Evolutionary conservation across 2,888 invertebrate genomes (phyloP), one percentile per base, ranked within the genome.

Genomic region (Brachylomia viminalis): DNA sequence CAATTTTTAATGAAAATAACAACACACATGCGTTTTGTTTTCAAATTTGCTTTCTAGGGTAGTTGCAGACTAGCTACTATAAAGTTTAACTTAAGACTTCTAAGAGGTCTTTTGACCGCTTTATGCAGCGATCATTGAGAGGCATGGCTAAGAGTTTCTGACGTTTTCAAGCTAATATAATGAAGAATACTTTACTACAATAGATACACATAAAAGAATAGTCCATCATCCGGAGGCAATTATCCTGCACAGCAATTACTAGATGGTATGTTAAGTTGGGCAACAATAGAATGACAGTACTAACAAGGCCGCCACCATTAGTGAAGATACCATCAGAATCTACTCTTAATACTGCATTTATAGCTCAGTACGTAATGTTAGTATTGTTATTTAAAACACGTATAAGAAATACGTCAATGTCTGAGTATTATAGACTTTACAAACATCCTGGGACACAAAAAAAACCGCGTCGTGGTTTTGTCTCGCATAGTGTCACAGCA

Each of bases 261-360:
- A 86, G 86, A 90, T 88, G 88, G 86, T 91, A 91, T 91, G 91
- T 89, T 89, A 91, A 92, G 92, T 93, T 93, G 86, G 91, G 92
- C 91, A 93, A 95, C 95, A 95, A 95, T 94, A 90, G 94, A 93
- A 93, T 93, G 89, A 91, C 91, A 90, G 89, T 77, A 79, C 85
- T 71, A 42, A 77, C 93, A 94, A 95, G 94, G 95, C 79, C 92
- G 77, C 69, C 79, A 85, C 86, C 82, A 93, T 93, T 92, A 92
- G 56, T 77, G 83, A 75, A 89, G 93, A 93, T 94, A 93, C 83
- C 87, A 93, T 93, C 92, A 84, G 69, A 74, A 42, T 30, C 8
- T 65, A 66, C 68, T 82, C 47, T 61, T 56, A 59, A 30, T 71
- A 56, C 58, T 71, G 75, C 45, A 42, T 62, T 81, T 68, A 82